These are phyloP conservation scores for Brachionus paranguensis DNA, from an alignment of 1,140 invertebrate genomes.

Conservation along the genomic window DNA sequence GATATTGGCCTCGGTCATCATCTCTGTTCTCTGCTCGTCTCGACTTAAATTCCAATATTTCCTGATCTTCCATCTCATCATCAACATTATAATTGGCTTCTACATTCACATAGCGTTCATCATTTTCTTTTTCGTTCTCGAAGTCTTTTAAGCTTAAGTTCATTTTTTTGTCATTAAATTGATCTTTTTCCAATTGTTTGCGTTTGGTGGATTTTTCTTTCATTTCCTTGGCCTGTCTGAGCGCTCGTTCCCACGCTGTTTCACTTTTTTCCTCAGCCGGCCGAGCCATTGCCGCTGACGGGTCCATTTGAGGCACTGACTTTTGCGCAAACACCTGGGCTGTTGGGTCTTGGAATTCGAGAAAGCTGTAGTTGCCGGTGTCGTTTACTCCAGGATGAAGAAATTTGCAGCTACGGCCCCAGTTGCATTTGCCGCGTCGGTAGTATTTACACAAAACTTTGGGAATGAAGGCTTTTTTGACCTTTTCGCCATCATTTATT, in stretches of 20 bases:
- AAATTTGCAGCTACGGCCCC: slow-evolving; percentile 35
- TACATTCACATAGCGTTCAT: slow-evolving; percentile 35
- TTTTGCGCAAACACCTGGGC: slow-evolving; percentile 9
- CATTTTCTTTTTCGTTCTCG: slow-evolving; percentile 35
- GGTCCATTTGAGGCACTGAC: background rate
- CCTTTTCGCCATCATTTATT: slow-evolving; percentile 25
- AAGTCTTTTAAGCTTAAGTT: slow-evolving; percentile 38
- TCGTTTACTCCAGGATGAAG: slow-evolving; percentile 34
- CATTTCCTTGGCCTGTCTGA: slow-evolving; percentile 34
- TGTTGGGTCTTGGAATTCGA: slow-evolving; percentile 22
- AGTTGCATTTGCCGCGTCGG: slow-evolving; percentile 27
- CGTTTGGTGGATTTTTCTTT: slow-evolving; percentile 8
- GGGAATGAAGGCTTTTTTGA: slow-evolving; percentile 19
- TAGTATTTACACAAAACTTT: slow-evolving; percentile 33
- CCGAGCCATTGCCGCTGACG: background rate
- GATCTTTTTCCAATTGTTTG: slow-evolving; percentile 31
- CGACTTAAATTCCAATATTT: background rate
- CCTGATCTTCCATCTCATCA: background rate
- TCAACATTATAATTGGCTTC: background rate
- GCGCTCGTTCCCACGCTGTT: slow-evolving; percentile 28
- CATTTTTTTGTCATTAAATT: slow-evolving; percentile 38
- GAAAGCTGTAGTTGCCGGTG: slow-evolving; percentile 24
- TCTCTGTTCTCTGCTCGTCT: background rate
- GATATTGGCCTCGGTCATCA: background rate
- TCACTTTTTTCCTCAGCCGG: background rate